A percentile compares a stretch with the other conserved stretches of the same genome.
These are phyloP conservation scores for Protonibea diacanthus DNA, from an alignment of 2,797 vertebrate species.

Conservation along the genomic window DNA sequence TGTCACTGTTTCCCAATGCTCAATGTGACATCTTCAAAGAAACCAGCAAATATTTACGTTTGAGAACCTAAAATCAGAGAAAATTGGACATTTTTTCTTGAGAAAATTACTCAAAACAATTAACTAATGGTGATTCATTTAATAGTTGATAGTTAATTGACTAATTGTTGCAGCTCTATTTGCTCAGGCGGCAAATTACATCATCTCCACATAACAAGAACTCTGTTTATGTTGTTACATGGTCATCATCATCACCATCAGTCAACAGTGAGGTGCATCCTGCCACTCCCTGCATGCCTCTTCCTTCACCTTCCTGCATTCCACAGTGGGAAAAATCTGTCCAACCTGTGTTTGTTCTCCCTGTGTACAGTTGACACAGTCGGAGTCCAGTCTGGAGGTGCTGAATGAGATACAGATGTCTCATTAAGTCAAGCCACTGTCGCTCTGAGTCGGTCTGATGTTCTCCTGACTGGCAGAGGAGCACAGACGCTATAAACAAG, in stretches of 20 bases:
- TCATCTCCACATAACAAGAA: neutral
- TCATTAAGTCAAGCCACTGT: slow-evolving; percentile 33
- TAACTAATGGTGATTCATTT: no score
- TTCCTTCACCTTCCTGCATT: slow-evolving; percentile 64
- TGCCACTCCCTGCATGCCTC: slow-evolving; percentile 54
- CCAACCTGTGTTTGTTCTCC: slow-evolving; percentile 54
- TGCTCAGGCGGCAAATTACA: neutral
- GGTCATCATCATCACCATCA: slow-evolving; percentile 48
- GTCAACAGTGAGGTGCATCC: slow-evolving; percentile 67
- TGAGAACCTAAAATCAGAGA: no score
- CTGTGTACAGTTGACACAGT: slow-evolving; percentile 53
- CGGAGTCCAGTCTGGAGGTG: slow-evolving; percentile 55
- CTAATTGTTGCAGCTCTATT: no score
- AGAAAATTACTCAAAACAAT: no score
- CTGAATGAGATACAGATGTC: slow-evolving; percentile 65
- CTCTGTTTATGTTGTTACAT: slow-evolving; percentile 41
- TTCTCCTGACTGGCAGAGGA: slow-evolving; percentile 32
- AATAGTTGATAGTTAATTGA: no score
- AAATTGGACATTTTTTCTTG: no score
- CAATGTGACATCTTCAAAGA: no score
- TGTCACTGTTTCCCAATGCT: no score
- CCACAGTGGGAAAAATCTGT: slow-evolving; percentile 47
- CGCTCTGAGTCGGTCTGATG: slow-evolving; percentile 36
- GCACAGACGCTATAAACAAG: slow-evolving; percentile 61
- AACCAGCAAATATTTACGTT: no score